Conservation (phyloP, 2,113 vertebrate genomes). For the Okapia johnstoni region DNA sequence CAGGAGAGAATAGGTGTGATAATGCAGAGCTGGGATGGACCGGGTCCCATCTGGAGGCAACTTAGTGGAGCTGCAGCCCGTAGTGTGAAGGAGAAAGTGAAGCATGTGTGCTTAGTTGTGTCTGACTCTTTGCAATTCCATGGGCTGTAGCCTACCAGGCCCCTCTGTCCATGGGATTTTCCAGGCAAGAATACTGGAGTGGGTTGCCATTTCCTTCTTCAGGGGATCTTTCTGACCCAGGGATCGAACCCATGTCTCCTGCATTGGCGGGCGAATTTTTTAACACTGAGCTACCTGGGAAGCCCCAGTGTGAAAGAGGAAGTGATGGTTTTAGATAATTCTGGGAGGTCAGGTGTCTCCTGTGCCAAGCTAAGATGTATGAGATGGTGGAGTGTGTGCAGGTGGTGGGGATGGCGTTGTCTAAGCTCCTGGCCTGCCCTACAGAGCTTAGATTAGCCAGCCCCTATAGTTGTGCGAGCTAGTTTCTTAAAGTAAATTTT, state of each 20-base stretch:
- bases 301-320: not conserved
- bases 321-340: not conserved
- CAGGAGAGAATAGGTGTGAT: too few relatives aligned
- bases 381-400: not conserved
- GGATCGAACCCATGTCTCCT: not conserved
- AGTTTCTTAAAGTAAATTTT: not conserved
- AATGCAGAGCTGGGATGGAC: not conserved
- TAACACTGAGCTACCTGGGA: not conserved
- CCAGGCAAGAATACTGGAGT: not conserved
- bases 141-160: not conserved
- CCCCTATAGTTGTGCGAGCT: rapidly evolving
- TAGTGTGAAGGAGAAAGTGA: not conserved
- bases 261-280: not conserved
- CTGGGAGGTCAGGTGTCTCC: not conserved
- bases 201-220: not conserved
- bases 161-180: not conserved
- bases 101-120: not conserved
- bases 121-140: not conserved
- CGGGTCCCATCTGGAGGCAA: not conserved
- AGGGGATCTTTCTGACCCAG: not conserved
- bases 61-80: too few relatives aligned
- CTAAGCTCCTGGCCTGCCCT: rapidly evolving
- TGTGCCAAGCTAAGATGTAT: not conserved
- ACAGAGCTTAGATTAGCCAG: not conserved
- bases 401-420: not conserved